A percentile compares a stretch with the other conserved stretches of the same genome.
Evolutionary conservation across 1,140 invertebrate species (phyloP).

Genomic region (Panagrolaimus sp.): DNA sequence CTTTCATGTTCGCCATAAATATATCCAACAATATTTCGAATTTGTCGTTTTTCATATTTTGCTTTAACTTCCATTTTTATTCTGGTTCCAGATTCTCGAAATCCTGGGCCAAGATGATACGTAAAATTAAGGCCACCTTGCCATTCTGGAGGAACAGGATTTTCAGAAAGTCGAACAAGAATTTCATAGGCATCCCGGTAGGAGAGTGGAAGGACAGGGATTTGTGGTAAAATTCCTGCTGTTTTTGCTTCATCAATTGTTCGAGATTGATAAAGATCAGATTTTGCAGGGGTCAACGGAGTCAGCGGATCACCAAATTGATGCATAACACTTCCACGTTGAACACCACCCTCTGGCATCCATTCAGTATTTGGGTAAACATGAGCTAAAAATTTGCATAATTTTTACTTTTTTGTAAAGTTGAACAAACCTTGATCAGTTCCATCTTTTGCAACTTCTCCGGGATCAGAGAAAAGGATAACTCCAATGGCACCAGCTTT

Average conservation of each 20-base stretch:
- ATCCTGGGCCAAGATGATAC: constrained; percentile 51
- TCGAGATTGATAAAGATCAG: constrained; percentile 34
- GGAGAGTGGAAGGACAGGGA: constrained; percentile 51
- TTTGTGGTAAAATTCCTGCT: not conserved
- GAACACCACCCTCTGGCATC: constrained; percentile 50
- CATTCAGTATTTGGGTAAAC: constrained; percentile 51
- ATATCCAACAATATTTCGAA: constrained; percentile 56
- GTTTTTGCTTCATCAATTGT: constrained; percentile 44
- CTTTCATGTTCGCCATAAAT: constrained; percentile 50
- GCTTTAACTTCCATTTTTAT: constrained; percentile 34
- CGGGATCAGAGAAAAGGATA: constrained; percentile 56
- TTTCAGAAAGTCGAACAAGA: constrained; percentile 40
- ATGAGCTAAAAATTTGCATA: constrained; percentile 27
- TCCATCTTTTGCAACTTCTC: constrained; percentile 49
- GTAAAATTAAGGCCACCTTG: constrained; percentile 57
- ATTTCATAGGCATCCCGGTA: constrained; percentile 53
- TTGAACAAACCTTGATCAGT: constrained; percentile 26
- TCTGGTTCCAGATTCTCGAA: constrained; percentile 15
- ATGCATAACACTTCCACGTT: constrained; percentile 46
- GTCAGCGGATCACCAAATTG: constrained; percentile 51
- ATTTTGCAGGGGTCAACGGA: constrained; percentile 52
- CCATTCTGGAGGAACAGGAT: constrained; percentile 41
- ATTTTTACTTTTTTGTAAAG: not conserved
- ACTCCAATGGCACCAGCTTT: constrained; percentile 51
- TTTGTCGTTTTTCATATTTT: constrained; percentile 35